These are phyloP conservation scores for Hemithea aestivaria DNA, from an alignment of 2,888 invertebrate species.

Conservation along the genomic window DNA sequence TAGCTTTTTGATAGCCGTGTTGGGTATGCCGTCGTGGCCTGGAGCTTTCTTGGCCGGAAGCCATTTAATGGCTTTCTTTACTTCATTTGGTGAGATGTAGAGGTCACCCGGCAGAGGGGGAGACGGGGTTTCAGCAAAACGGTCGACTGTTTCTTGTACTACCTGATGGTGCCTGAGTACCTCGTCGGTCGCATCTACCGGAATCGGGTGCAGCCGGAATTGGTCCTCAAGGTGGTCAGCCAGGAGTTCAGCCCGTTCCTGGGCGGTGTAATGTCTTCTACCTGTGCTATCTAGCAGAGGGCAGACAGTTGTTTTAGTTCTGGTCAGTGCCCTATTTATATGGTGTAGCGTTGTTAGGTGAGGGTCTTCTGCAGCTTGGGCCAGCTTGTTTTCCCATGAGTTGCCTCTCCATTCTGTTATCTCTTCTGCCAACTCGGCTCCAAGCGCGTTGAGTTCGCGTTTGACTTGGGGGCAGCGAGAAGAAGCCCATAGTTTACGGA, in stretches of 20 bases:
- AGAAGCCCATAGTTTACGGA: not conserved
- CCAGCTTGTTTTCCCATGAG: not conserved
- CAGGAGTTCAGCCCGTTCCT: not conserved
- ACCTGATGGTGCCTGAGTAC: not conserved
- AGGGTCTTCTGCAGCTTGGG: not conserved
- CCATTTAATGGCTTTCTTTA: not conserved
- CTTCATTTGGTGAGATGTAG: not conserved
- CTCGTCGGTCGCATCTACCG: no score
- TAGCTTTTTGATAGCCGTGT: not conserved
- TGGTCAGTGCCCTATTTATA: not conserved
- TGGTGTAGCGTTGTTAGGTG: not conserved
- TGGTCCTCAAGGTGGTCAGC: not conserved
- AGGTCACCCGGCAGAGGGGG: not conserved
- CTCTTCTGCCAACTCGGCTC: not conserved
- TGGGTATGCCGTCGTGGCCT: constrained; percentile 1
- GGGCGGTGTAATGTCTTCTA: not conserved
- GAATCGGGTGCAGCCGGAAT: not conserved
- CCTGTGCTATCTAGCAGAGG: not conserved
- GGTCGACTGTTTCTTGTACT: not conserved
- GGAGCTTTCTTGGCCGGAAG: not conserved
- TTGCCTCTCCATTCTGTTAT: not conserved
- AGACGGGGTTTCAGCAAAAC: no score
- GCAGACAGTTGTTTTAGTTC: not conserved
- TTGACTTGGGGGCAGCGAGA: not conserved
- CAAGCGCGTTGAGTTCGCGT: not conserved